phyloP scores from a whole-genome alignment of 2,888 invertebrate species.

The Argynnis bischoffii region DNA sequence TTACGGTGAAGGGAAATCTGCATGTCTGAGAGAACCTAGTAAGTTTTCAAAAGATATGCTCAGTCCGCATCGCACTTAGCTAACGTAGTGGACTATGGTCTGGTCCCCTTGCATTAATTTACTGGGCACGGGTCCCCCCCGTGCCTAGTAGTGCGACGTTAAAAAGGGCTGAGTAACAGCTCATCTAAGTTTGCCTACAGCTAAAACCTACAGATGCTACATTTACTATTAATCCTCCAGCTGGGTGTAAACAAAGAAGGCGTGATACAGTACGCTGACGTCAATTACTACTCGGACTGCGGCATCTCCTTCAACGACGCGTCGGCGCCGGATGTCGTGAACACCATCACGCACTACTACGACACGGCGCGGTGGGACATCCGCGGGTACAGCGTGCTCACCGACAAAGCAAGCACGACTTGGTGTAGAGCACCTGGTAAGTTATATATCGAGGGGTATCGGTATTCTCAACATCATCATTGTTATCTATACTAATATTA shows the following conservation, averaged over 20 bases:
- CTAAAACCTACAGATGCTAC: too few relatives aligned
- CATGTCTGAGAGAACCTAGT: too few relatives aligned
- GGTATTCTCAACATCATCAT: not conserved
- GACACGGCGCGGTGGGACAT: constrained; percentile 71
- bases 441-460: constrained; percentile 16
- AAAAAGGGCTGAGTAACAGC: not conserved
- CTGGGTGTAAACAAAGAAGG: constrained; percentile 80
- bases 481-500: too few relatives aligned
- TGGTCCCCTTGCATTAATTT: too few relatives aligned
- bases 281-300: constrained; percentile 63
- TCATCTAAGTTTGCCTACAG: not conserved
- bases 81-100: too few relatives aligned
- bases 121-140: too few relatives aligned
- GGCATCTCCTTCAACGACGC: constrained; percentile 69
- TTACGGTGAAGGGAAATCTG: too few relatives aligned
- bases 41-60: too few relatives aligned
- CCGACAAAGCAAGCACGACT: constrained; percentile 86
- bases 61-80: too few relatives aligned
- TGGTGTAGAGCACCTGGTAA: constrained; percentile 88
- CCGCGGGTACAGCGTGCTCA: constrained; percentile 77
- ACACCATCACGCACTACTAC: constrained; percentile 76
- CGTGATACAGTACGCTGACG: constrained; percentile 80
- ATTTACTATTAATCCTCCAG: constrained; percentile 53
- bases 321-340: constrained; percentile 47
- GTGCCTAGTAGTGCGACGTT: too few relatives aligned